Evolutionary conservation across 2,888 invertebrate species (phyloP).

Genomic region (Lymantria monacha): DNA sequence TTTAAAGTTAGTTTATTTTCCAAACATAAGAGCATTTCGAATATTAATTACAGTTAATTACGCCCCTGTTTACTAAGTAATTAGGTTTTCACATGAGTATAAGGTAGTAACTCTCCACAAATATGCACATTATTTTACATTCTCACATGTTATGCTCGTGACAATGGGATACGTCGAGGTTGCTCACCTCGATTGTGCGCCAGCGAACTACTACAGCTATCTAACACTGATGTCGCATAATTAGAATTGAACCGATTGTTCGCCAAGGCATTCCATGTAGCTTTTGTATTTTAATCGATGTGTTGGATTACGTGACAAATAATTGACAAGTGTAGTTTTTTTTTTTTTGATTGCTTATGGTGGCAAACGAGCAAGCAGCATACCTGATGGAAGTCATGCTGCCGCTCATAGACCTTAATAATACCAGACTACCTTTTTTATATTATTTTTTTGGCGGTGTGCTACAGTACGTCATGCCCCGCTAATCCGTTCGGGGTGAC

Average conservation of each 20-base stretch:
- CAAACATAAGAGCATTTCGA: background rate
- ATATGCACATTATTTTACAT: conserved; percentile 52
- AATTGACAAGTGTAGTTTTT: conserved; percentile 26
- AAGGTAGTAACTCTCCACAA: conserved; percentile 33
- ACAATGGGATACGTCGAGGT: conserved; percentile 68
- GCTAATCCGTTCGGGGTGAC: no score
- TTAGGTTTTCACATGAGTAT: conserved; percentile 32
- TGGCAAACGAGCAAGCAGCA: no score
- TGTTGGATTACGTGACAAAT: conserved; percentile 17
- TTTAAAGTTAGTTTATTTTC: no score
- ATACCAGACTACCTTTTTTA: no score
- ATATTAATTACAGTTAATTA: conserved; percentile 5
- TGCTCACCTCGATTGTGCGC: conserved; percentile 65
- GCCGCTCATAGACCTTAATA: no score
- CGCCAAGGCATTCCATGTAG: conserved; percentile 29
- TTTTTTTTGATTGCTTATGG: no score
- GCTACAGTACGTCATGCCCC: no score
- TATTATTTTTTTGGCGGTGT: no score
- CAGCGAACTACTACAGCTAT: conserved; percentile 37
- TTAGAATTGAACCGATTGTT: conserved; percentile 56
- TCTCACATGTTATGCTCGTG: conserved; percentile 59
- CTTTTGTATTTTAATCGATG: conserved; percentile 15
- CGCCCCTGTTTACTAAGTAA: conserved; percentile 32
- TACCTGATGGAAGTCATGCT: no score
- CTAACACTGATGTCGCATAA: conserved; percentile 67